Conservation (phyloP, 1,140 invertebrate species). For the Proctacanthus coquilletti region DNA sequence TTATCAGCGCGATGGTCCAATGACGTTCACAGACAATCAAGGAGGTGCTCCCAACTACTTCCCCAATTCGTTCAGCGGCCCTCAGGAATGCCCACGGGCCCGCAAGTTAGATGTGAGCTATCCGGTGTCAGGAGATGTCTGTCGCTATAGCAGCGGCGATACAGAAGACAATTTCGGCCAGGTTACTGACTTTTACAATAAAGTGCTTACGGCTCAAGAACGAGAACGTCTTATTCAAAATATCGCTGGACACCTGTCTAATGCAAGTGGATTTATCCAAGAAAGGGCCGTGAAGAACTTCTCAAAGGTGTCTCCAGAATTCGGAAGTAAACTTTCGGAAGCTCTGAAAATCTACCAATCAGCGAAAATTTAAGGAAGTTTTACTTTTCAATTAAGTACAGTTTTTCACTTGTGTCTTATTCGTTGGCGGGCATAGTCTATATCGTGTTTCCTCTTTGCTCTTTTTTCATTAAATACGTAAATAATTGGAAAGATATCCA, state of each 20-base stretch:
- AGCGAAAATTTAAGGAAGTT: slow-evolving; percentile 35
- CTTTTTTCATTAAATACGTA: too few relatives aligned
- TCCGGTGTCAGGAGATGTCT: slow-evolving; percentile 40
- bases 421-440: too few relatives aligned
- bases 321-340: slow-evolving; percentile 47
- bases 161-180: slow-evolving; percentile 84
- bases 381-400: not conserved
- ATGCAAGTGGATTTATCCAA: slow-evolving; percentile 74
- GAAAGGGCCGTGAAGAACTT: slow-evolving; percentile 68
- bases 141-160: slow-evolving; percentile 63
- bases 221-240: slow-evolving; percentile 61
- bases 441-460: too few relatives aligned
- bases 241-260: slow-evolving; percentile 58
- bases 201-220: slow-evolving; percentile 57
- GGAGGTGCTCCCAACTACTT: slow-evolving; percentile 83
- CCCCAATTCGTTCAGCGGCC: slow-evolving; percentile 88
- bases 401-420: not conserved
- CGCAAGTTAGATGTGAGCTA: slow-evolving; percentile 35
- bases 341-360: slow-evolving; percentile 40
- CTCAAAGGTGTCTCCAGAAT: slow-evolving; percentile 44
- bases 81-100: slow-evolving; percentile 40
- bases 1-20: slow-evolving; percentile 79
- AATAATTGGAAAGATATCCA: too few relatives aligned
- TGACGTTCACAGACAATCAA: slow-evolving; percentile 46
- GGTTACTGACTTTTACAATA: slow-evolving; percentile 62